Evolutionary conservation across 1,140 invertebrate species (phyloP).

Genomic region (Bombyx mandarina): DNA sequence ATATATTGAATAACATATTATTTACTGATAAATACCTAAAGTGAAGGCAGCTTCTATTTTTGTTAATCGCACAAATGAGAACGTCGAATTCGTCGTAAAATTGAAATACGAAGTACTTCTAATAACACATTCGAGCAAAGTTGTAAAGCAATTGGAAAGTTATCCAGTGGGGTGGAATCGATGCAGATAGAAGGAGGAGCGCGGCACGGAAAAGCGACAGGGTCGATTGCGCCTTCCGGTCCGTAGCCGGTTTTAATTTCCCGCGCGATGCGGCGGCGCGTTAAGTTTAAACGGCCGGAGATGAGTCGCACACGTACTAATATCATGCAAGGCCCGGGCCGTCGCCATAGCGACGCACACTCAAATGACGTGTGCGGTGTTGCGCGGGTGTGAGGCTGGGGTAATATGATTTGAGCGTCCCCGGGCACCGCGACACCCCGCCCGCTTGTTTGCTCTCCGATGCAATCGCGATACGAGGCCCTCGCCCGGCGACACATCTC

Average conservation of each 20-base stretch:
- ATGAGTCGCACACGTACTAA: constrained; percentile 64
- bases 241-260: constrained; percentile 63
- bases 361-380: constrained; percentile 57
- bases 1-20: no score
- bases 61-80: no score
- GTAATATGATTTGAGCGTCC: constrained; percentile 65
- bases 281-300: constrained; percentile 64
- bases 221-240: constrained; percentile 49
- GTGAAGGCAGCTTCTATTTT: no score
- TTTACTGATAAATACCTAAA: no score
- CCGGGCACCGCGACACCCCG: constrained; percentile 46
- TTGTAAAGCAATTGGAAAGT: neutral
- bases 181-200: constrained; percentile 3
- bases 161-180: neutral
- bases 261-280: constrained; percentile 45
- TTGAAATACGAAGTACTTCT: no score
- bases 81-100: no score
- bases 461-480: constrained; percentile 64
- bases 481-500: constrained; percentile 42
- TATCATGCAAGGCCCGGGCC: constrained; percentile 68
- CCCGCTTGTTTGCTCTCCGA: constrained; percentile 67
- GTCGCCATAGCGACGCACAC: constrained; percentile 66
- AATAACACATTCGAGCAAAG: neutral
- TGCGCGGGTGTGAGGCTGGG: constrained; percentile 46
- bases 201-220: constrained; percentile 15